Evolutionary conservation across 2,797 vertebrate genomes (phyloP), one percentile per base, ranked within the genome.

Genomic region (Champsocephalus esox): DNA sequence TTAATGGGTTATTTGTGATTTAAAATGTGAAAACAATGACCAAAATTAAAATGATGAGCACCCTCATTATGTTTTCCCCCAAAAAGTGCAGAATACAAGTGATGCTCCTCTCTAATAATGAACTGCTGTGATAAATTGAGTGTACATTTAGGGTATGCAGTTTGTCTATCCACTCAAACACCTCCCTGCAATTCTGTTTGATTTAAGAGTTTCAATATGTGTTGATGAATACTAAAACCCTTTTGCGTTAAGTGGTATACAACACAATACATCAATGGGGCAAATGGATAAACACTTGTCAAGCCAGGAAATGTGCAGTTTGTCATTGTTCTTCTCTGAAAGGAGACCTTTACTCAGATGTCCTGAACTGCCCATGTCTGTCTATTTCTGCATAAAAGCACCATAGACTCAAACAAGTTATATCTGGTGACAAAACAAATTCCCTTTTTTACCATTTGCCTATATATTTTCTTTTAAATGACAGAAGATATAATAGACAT

Each of bases 21-120:
- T 69, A 3, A 73, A 78, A 81, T 79, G 65, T 63, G 51, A 78
- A 81, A 84, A 69, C 78, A 70, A 70, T 19, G 50, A 66, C 41
- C 12, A 58, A 64, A 73, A 48, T 66, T 19, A 49, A 66, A 73
- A 66, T 14, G 5, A 28, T 24, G 44, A 58, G 19, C 6, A 44
- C 56, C 69, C 73, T 38, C 57, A 44, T 63, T 52, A 68, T 79
- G 80, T 82, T 62, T 28, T 9, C 3, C 9, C 10, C 9, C 1
- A 66, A 28, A 75, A 64, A 48, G 2, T 49, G 5, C 34, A 38
- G 49, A 67, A 57, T 50, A 52, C 1, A 13, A 86, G 70, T 59
- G 66, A 34, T 66, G 73, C 73, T 68, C 28, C 19, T 66, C 32
- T 66, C 14, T 21, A 57, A 57, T 21, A 38, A 67, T n/a, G 3